Evolutionary conservation across 1,140 invertebrate species (phyloP), one percentile per base, ranked within the genome.

Genomic region (Lordiphosa clarofinis): DNA sequence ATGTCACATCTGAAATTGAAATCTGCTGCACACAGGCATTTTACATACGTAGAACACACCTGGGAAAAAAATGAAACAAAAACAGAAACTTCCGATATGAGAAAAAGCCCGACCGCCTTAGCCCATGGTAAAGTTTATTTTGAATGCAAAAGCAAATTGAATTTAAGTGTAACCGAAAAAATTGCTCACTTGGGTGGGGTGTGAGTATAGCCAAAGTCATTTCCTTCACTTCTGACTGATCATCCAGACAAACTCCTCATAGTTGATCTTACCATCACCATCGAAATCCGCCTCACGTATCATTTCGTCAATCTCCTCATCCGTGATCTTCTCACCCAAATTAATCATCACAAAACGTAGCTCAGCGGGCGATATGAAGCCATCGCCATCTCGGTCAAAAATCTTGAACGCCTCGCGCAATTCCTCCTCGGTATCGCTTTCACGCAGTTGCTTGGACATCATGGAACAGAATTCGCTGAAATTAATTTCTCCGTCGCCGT

Each of bases 181-280:
- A 82, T 61, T 67, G 49, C 55, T 76, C 62, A 56, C 71, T 81
- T 67, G 75, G 58, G 61, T 67, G 66, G 52, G 43, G 37, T 13
- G 55, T 33, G 64, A 47, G 42, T 15, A 42, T 58, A 52, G 40
- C 19, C 19, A 19, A 19, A 19, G 2, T 19, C 19, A 19, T 19
- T 19, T 19, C 2, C 68, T 37, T 56, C 62, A 81, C 37, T 71
- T 81, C 11, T 79, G 74, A 15, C 53, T 58, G 7, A 84, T 84
- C 62, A 86, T 82, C 38, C 60, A 73, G 5, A 86, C 76, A 31
- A 86, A 86, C 92, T 92, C 87, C 90, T 94, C 94, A 88, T 95
- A 96, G 89, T 95, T 95, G 73, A 96, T 94, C 92, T 94, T 93
- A 73, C 96, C 96, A 86, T 98, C 97, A 0, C 96, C 96, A 89